Base-by-base conservation (phyloP, 1,140 invertebrate species). In the Bombus picipes region DNA sequence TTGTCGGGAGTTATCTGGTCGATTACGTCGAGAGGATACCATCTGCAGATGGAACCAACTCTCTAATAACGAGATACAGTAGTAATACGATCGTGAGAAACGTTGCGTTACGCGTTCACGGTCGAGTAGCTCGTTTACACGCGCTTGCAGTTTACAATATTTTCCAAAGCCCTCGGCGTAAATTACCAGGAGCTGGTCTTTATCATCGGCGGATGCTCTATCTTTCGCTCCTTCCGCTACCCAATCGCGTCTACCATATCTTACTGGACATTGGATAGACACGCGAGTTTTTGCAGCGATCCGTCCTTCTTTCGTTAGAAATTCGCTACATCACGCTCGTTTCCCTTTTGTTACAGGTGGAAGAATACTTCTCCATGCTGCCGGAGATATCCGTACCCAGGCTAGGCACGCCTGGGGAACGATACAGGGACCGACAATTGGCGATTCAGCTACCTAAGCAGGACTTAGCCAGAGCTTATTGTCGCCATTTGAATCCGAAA, bases 371-470 rank as follows among this genome's bases (percentile, higher is more conserved):
- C 93, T 96, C 96, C 78, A 96, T 96, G 94, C 94, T 98, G 92
- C 97, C 98, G 37, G 95, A 97, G 86, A 96, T 97, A 90, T 97
- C 97, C 93, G 97, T 98, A 78, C 98, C 98, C 32, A 96, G 96
- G 88, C 92, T 98, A 79, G 97, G 97, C 70, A 97, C 97, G 39
- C 95, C 97, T 70, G 98, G 98, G 47, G 97, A 98, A 94, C 96
- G 97, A 92, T 96, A 97, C 94, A 94, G 98, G 88, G 96, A 98
- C 92, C 96, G 97, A 87, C 98, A 99, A 95, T 95, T 99, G 86
- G 97, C 98, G 79, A 96, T 96, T 76, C 99, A 99, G 95, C 96
- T 99, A 90, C 99, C 99, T 28, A 98, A 98, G 94, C 99, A 99
- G 95, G 99, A 99, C 94, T 96, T 99, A 65, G 98, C 98, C 28